A percentile compares a stretch with the other conserved stretches of the same genome.
phyloP scores from a whole-genome alignment of 2,888 invertebrate genomes.

The Eupithecia abbreviata region DNA sequence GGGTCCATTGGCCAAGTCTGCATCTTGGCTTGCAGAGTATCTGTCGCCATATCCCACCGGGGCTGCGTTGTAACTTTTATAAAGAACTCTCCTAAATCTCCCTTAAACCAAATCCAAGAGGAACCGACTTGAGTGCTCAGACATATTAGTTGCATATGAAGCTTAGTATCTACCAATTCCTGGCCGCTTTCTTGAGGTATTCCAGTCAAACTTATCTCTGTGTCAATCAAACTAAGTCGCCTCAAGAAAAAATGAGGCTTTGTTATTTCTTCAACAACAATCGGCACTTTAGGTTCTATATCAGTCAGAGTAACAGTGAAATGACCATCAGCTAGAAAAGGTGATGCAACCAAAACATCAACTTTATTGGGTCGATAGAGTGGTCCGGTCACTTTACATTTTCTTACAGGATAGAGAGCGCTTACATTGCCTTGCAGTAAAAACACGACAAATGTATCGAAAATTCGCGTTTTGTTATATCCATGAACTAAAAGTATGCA shows the following conservation, averaged over 20 bases:
- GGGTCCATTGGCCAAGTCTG: conserved; percentile 70
- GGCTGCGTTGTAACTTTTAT: conserved; percentile 71
- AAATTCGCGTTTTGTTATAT: conserved; percentile 76
- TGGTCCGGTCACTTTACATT: conserved; percentile 73
- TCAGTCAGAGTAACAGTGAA: conserved; percentile 66
- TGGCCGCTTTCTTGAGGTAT: conserved; percentile 58
- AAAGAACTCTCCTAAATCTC: conserved; percentile 73
- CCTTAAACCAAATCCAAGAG: conserved; percentile 75
- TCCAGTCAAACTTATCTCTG: conserved; percentile 62
- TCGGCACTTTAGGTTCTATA: conserved; percentile 67
- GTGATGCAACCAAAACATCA: conserved; percentile 68
- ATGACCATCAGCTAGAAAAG: conserved; percentile 56
- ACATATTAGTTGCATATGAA: conserved; percentile 71
- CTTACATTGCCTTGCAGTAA: conserved; percentile 64
- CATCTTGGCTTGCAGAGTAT: conserved; percentile 65
- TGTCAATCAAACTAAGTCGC: conserved; percentile 70
- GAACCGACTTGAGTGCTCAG: conserved; percentile 68
- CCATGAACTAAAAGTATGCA: conserved; percentile 72
- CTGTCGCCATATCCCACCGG: conserved; percentile 72
- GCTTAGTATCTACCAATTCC: conserved; percentile 63
- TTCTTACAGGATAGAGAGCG: conserved; percentile 62
- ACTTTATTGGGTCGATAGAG: conserved; percentile 73
- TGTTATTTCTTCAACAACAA: conserved; percentile 53
- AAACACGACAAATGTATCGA: conserved; percentile 74
- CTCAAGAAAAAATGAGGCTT: conserved; percentile 64